Conservation (phyloP, 1,140 invertebrate genomes). For the Orius laevigatus region DNA sequence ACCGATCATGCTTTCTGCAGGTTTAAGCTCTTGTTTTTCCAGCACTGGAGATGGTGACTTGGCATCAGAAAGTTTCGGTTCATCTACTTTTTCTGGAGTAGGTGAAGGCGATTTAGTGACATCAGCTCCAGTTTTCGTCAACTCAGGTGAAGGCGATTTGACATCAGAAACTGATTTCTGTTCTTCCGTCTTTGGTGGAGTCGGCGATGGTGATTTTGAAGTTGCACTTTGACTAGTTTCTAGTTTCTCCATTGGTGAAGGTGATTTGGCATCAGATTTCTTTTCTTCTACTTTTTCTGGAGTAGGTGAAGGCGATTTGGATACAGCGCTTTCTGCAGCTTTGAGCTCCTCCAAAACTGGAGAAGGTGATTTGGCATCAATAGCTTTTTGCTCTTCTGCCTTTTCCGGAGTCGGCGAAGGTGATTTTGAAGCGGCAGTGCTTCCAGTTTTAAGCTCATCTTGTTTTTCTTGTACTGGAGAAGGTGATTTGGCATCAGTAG, state of each 20-base stretch:
- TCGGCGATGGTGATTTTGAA: constrained; percentile 2
- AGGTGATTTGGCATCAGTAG: constrained; percentile 1
- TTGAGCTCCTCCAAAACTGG: constrained; percentile 15
- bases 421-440: neutral
- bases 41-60: neutral
- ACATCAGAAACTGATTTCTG: neutral
- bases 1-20: no score
- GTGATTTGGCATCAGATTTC: neutral
- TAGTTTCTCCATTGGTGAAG: neutral
- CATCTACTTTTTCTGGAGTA: neutral
- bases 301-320: neutral
- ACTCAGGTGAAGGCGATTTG: neutral
- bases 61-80: neutral
- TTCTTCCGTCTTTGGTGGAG: neutral
- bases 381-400: neutral
- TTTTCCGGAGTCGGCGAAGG: neutral
- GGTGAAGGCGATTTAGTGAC: neutral
- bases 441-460: neutral
- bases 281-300: neutral
- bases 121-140: neutral
- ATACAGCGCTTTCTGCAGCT: neutral
- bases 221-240: neutral
- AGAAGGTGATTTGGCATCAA: constrained; percentile 16
- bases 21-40: neutral
- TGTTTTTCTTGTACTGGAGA: neutral